These are phyloP conservation scores for Epinephelus coioides DNA, from an alignment of 2,797 vertebrate species.

Conservation along the genomic window DNA sequence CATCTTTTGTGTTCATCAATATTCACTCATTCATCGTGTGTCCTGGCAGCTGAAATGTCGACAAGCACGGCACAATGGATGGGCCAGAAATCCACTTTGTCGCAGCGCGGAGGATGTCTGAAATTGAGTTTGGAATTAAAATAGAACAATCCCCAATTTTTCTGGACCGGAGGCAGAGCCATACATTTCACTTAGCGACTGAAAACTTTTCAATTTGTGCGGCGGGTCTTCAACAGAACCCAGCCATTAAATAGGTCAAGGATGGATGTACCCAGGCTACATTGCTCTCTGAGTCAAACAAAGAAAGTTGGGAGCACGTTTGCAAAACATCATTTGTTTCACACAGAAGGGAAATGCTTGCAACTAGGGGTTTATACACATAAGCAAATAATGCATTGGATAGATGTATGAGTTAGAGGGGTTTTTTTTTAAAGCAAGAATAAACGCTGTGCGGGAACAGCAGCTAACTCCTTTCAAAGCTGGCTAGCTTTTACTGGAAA, in stretches of 20 bases:
- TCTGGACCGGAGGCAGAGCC: slow-evolving; percentile 79
- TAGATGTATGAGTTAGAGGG: slow-evolving; percentile 31
- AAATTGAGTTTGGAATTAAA: slow-evolving; percentile 89
- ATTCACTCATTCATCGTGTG: slow-evolving; percentile 88
- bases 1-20: slow-evolving; percentile 90
- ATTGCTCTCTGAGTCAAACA: slow-evolving; percentile 68
- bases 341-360: slow-evolving; percentile 43
- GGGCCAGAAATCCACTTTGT: slow-evolving; percentile 76
- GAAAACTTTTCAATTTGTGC: slow-evolving; percentile 88
- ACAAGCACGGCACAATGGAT: slow-evolving; percentile 83
- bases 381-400: slow-evolving; percentile 38
- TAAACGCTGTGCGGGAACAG: slow-evolving; percentile 14
- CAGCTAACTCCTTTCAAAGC: slow-evolving; percentile 30
- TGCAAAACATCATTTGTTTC: slow-evolving; percentile 60
- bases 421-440: slow-evolving; percentile 15
- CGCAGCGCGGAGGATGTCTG: slow-evolving; percentile 73
- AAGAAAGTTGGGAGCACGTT: slow-evolving; percentile 63
- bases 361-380: slow-evolving; percentile 21
- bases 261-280: slow-evolving; percentile 81
- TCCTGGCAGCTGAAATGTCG: slow-evolving; percentile 88
- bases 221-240: slow-evolving; percentile 81
- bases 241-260: slow-evolving; percentile 87
- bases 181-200: slow-evolving; percentile 87
- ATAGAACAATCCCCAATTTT: slow-evolving; percentile 85
- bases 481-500: slow-evolving; percentile 14